phyloP scores from a whole-genome alignment of 2,888 invertebrate species.

The Stenodema calcarata region DNA sequence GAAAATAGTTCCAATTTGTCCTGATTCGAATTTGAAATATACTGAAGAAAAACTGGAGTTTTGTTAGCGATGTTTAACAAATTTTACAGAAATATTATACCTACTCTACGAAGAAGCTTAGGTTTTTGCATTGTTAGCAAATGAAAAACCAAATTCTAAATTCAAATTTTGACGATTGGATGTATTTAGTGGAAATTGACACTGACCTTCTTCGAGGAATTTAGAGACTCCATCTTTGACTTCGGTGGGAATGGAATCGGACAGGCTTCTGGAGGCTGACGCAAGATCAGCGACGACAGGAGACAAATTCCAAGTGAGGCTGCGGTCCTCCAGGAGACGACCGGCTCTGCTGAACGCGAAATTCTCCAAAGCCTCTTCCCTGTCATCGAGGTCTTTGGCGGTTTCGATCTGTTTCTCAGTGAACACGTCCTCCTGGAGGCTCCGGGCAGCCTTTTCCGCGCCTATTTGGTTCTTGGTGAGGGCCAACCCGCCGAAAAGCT shows the following conservation, averaged over 20 bases:
- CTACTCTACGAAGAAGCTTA: too few species aligned
- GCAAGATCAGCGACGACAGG: slow-evolving; percentile 62
- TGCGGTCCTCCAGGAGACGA: slow-evolving; percentile 68
- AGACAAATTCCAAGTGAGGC: slow-evolving; percentile 64
- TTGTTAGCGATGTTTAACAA: too few species aligned
- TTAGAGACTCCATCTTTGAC: slow-evolving; percentile 66
- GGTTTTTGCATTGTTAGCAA: too few species aligned
- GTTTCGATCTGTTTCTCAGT: slow-evolving; percentile 62
- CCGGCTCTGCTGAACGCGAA: slow-evolving; percentile 65
- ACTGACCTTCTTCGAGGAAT: slow-evolving; percentile 66
- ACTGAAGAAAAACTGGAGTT: too few species aligned
- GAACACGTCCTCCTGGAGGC: slow-evolving; percentile 62
- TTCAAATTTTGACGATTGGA: too few species aligned
- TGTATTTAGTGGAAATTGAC: too few species aligned
- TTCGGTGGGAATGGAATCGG: slow-evolving; percentile 66
- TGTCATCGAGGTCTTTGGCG: slow-evolving; percentile 64
- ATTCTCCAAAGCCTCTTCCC: slow-evolving; percentile 67
- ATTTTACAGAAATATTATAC: too few species aligned
- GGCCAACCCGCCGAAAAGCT: slow-evolving; percentile 66
- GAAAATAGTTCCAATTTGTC: too few species aligned
- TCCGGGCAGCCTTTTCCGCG: slow-evolving; percentile 62
- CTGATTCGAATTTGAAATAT: too few species aligned
- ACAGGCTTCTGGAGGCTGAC: slow-evolving; percentile 62
- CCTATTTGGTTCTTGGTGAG: slow-evolving; percentile 58
- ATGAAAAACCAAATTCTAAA: too few species aligned